Evolutionary conservation across 2,888 invertebrate genomes (phyloP), one percentile per base, ranked within the genome.

Genomic region (Gymnosoma rotundatum): DNA sequence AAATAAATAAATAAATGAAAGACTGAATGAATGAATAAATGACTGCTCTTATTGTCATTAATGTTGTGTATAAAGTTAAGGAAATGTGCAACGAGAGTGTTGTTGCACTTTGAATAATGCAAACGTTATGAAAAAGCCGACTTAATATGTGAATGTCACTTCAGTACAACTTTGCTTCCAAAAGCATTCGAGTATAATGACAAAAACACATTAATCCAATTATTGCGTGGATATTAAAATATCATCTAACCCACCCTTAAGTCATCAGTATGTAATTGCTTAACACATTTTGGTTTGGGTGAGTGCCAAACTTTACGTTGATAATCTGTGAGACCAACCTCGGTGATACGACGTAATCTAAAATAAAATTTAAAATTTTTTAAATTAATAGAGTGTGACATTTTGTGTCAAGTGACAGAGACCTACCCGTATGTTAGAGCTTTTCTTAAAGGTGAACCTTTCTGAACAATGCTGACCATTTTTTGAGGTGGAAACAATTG

Each of bases 361-460:
- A 48, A 25, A 7, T 16, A 50, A 66, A 21, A 38, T 52, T 38
- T 14, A 32, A n/a, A n/a, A n/a, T n/a, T n/a, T 32, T 14, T 14
- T 52, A 52, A 52, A 36, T 14, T 38, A 4, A 14, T 14, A 5
- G 4, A 12, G 42, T 42, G 42, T 12, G 1, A 12, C 4, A 42
- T 2, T 25, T 25, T 25, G 2, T 25, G 25, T 25, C 25, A 25
- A 25, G 4, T 25, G 25, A 4, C 4, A 4, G 25, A 4, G 12
- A 42, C 0, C 2, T 20, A 95, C 95, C 94, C 94, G 87, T 93
- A 94, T 85, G 94, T 93, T 84, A 95, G 90, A 87, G 94, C 93
- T 89, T 95, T 94, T 60, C 93, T 93, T 89, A 95, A 94, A 0
- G 95, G 95, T 12, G 95, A 95, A 48, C 93, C 92, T 89, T 94